Base-by-base conservation (phyloP, 92 coral and sea anemone genomes). In the Porites rus region DNA sequence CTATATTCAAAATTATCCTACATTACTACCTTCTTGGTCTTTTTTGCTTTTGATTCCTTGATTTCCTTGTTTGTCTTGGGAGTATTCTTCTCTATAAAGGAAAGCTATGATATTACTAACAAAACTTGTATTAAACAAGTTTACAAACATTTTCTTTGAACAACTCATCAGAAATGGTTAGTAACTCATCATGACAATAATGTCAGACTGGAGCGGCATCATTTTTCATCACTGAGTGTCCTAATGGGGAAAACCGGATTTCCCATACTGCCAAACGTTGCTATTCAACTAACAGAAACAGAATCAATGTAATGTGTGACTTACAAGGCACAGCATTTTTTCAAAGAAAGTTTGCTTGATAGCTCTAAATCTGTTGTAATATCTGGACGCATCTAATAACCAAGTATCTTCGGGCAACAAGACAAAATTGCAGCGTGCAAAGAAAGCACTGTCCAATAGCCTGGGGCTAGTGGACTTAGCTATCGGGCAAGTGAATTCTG, bases 31-130 rank as follows among this genome's bases (percentile, higher is more conserved):
- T 97, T 87, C 96, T 89, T 54, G 99, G 99, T 77, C 99, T 85
- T 89, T 91, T 93, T 68, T 97, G 99, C 79, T 97, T 97, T 72
- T 97, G 98, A 81, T 94, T 95, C 81, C 98, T 86, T 7, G 99
- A 89, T 75, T 97, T 95, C 84, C 99, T 82, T 56, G 99, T 92
- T 74, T 93, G 97, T 77, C 91, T 93, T 19, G 99, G 99, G 53
- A 97, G 89, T 77, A 97, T 97, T 92, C 97, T 87, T 82, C 99
- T 93, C 99, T 97, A 68, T 6, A 22, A 87, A 16, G 52, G 51
- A 84, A 70, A 78, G 6, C 60, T 17, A 77, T 56, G 7, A 20
- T 51, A 17, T 12, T 14, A 63, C 24, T 50, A 22, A 2, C 14
- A 53, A 31, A 20, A 53, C 51, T 13, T 62, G 19, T 31, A 17